Evolutionary conservation across 2,888 invertebrate genomes (phyloP), one percentile per base, ranked within the genome.

Genomic region (Torymus auratus): DNA sequence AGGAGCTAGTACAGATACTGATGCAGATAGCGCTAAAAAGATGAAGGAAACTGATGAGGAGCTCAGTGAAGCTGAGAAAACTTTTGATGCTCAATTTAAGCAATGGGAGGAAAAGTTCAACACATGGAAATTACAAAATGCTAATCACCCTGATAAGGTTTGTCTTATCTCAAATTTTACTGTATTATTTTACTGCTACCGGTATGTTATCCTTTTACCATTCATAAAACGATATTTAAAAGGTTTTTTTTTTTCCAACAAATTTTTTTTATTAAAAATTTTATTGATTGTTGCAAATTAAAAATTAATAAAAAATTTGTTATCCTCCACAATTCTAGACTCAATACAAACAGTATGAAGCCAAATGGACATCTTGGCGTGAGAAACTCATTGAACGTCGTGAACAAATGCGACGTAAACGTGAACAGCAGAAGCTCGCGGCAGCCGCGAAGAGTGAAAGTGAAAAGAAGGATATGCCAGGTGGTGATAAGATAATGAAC

Each of bases 51-150:
- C 17, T 15, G 91, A 90, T 14, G 90, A 90, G 70, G 89, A 91
- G 73, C 85, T 93, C 60, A 92, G 93, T 0, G 93, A 93, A 85
- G 96, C 96, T 86, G 97, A 97, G 91, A 94, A 94, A 89, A 94
- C 95, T 80, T 98, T 98, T 91, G 96, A 97, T 88, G 94, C 95
- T 82, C 96, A 98, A 90, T 98, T 98, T 89, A 94, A 94, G 86
- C 95, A 96, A 88, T 98, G 98, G 98, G 97, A 97, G 91, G 94
- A 96, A 85, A 96, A 98, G 89, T 98, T 97, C 90, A 95, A 96
- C 86, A 95, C 95, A 86, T 98, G 98, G 98, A 96, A 96, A 89
- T 94, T 94, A 83, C 96, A 97, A 87, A 98, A 98, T 92, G 95
- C 95, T 55, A 96, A 96, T 90, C 97, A 98, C 92, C 98, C 98